Conservation (phyloP, 2,888 invertebrate species). For the Lathronympha strigana region DNA sequence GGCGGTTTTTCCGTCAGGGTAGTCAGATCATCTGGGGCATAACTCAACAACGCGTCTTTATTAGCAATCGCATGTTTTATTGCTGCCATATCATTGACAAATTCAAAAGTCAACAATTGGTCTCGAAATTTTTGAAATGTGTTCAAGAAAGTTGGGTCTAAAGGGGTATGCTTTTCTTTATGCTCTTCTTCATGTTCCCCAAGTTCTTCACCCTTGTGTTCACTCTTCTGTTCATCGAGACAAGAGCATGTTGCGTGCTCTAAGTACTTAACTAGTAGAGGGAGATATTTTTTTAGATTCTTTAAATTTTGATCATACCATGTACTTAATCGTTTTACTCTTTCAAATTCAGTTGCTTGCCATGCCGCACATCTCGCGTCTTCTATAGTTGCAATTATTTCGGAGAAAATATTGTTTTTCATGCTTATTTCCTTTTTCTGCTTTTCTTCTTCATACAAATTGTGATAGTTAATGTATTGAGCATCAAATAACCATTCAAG, state of each 20-base stretch:
- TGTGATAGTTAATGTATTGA: slow-evolving; percentile 68
- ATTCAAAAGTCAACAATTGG: slow-evolving; percentile 58
- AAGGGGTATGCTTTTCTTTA: not conserved
- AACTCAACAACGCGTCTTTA: slow-evolving; percentile 55
- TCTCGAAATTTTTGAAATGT: slow-evolving; percentile 49
- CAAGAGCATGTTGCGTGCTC: slow-evolving; percentile 8
- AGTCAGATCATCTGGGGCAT: slow-evolving; percentile 68
- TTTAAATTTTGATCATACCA: slow-evolving; percentile 63
- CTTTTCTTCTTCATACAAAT: slow-evolving; percentile 56
- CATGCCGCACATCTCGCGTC: slow-evolving; percentile 65
- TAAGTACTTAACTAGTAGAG: slow-evolving; percentile 50
- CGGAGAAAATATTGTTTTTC: slow-evolving; percentile 66
- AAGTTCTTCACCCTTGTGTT: slow-evolving; percentile 9
- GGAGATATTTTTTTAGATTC: slow-evolving; percentile 56
- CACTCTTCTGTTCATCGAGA: not conserved
- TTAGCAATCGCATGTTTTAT: slow-evolving; percentile 53
- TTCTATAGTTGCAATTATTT: slow-evolving; percentile 72
- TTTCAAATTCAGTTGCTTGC: slow-evolving; percentile 67
- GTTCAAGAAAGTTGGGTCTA: slow-evolving; percentile 42
- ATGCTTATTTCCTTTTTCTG: slow-evolving; percentile 60
- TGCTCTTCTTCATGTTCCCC: slow-evolving; percentile 9
- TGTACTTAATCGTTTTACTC: slow-evolving; percentile 60
- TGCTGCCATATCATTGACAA: slow-evolving; percentile 59
- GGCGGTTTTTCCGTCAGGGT: slow-evolving; percentile 55
- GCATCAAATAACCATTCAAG: slow-evolving; percentile 81